Evolutionary conservation across 2,888 invertebrate species (phyloP).

Genomic region (Yponomeuta plumbellus): DNA sequence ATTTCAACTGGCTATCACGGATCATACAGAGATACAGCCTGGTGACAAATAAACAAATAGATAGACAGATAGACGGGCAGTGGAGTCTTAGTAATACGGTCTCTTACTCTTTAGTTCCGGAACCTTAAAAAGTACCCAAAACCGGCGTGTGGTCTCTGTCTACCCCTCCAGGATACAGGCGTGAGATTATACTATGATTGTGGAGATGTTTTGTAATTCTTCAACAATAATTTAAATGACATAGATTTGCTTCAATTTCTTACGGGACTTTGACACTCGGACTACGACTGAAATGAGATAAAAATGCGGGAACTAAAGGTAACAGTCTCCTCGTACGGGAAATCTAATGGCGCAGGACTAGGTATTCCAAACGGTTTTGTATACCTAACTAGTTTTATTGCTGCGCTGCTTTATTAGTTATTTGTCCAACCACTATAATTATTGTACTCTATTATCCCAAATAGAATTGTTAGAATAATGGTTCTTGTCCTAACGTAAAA

Average conservation of each 20-base stretch:
- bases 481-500: no score
- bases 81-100: no score
- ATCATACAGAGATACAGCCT: no score
- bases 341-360: constrained; percentile 1
- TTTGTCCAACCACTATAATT: neutral
- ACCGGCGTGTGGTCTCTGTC: no score
- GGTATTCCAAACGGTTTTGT: constrained; percentile 5
- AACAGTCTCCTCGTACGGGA: neutral
- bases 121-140: no score
- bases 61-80: no score
- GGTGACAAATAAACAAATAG: no score
- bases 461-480: neutral
- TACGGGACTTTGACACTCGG: neutral
- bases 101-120: no score
- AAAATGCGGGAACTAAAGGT: neutral
- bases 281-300: neutral
- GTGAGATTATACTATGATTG: no score
- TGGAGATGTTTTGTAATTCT: neutral
- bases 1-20: no score
- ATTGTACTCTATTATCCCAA: neutral
- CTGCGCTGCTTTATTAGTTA: constrained; percentile 1
- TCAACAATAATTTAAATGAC: neutral
- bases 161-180: no score
- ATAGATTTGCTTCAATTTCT: neutral
- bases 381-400: constrained; percentile 10